Evolutionary conservation across 2,888 invertebrate genomes (phyloP).

Genomic region (Drosophila falleni): DNA sequence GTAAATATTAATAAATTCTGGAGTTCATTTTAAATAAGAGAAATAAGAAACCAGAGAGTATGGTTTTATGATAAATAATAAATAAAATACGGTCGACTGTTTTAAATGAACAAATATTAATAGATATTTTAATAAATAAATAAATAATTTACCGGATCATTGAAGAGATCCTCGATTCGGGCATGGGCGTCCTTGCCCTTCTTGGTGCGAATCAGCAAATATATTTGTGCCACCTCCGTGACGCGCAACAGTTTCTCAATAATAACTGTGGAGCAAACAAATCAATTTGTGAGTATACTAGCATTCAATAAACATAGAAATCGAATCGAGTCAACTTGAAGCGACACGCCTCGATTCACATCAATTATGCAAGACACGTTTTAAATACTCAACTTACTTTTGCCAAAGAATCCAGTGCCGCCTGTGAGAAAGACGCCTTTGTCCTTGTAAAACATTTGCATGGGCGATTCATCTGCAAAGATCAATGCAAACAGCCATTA

Average conservation of each 20-base stretch:
- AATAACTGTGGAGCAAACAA: constrained; percentile 85
- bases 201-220: constrained; percentile 87
- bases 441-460: constrained; percentile 88
- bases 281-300: constrained; percentile 41
- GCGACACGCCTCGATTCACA: not conserved
- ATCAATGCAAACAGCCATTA: constrained; percentile 80
- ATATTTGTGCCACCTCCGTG: constrained; percentile 87
- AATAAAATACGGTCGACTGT: no score
- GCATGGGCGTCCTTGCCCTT: constrained; percentile 89
- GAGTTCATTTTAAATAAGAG: no score
- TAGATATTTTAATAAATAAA: no score
- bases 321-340: not conserved
- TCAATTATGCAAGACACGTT: constrained; percentile 61
- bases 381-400: constrained; percentile 78
- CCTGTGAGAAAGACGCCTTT: constrained; percentile 89
- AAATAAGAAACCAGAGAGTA: no score
- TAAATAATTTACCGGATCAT: constrained; percentile 87
- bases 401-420: constrained; percentile 87
- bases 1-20: no score
- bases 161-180: constrained; percentile 90
- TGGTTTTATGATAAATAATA: no score
- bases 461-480: constrained; percentile 82
- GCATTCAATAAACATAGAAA: not conserved
- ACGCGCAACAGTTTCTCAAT: constrained; percentile 88
- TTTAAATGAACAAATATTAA: no score